phyloP scores from a whole-genome alignment of 1,140 invertebrate species.

The Sipha flava region DNA sequence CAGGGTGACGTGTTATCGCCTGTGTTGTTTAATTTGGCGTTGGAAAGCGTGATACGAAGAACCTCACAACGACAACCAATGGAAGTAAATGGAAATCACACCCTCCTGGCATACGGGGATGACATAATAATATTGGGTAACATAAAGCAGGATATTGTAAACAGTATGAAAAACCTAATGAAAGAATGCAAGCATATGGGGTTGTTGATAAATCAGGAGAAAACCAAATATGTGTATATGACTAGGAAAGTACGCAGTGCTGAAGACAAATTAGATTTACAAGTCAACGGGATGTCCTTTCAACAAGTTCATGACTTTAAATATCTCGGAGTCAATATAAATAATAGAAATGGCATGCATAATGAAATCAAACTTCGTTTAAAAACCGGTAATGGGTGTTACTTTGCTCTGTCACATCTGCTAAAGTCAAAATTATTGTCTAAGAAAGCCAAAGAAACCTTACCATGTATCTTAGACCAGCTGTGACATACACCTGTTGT shows the following conservation, averaged over 20 bases:
- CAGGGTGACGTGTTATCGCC: too few relatives aligned
- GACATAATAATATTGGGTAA: too few relatives aligned
- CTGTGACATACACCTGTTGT: background rate
- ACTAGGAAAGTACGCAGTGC: background rate
- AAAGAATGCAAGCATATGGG: background rate
- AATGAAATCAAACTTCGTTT: too few relatives aligned
- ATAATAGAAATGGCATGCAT: too few relatives aligned
- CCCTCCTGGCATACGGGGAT: too few relatives aligned
- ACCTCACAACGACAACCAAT: too few relatives aligned
- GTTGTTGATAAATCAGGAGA: background rate
- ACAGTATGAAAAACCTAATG: background rate
- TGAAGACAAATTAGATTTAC: background rate
- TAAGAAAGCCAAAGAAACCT: background rate
- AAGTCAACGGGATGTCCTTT: background rate
- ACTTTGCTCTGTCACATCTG: background rate
- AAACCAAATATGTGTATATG: background rate
- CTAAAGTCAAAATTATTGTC: background rate
- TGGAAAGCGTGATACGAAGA: too few relatives aligned
- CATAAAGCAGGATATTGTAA: background rate
- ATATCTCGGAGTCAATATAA: too few relatives aligned
- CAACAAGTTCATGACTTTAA: background rate
- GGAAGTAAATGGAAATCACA: too few relatives aligned
- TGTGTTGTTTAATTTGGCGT: too few relatives aligned
- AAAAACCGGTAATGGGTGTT: too few relatives aligned
- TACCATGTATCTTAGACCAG: background rate